Base-by-base conservation (phyloP, 2,888 invertebrate genomes). In the Plebejus melissa region DNA sequence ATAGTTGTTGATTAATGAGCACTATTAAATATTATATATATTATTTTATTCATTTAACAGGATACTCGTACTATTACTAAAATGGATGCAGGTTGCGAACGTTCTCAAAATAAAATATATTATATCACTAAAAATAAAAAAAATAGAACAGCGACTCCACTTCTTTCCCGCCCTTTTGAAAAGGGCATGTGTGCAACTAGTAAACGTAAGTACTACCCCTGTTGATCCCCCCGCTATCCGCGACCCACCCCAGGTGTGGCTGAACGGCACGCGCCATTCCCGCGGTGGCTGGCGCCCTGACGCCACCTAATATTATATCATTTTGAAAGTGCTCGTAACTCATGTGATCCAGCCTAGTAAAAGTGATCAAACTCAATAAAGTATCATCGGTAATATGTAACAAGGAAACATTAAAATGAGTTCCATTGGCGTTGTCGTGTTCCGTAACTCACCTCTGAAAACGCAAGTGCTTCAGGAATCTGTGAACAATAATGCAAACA, bases 381-480 rank as follows among this genome's bases (percentile, higher is more conserved):
- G 79, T 80, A 82, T 69, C 88, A 89, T 88, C 84, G 89, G 32
- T 65, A 65, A 65, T 65, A 91, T 93, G 93, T 89, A 84, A 89
- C 85, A 85, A 80, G 88, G 88, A 88, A 86, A 85, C 75, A 79
- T 78, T 84, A 87, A 88, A 88, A 94, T 94, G 94, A 94, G 94
- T 84, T 93, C 95, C 79, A 90, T 95, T 81, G 94, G 94, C 85
- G 94, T 94, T 79, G 94, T 95, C 79, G 94, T 94, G 83, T 94
- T 94, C 89, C 94, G 95, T 88, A 94, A 94, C 88, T 93, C 94
- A 80, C 90, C 93, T 80, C 90, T 94, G 82, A 95, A 95, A 84
- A 86, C 94, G 90, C 95, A 95, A 94, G 94, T 96, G 90, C 94
- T 95, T 80, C 95, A 95, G 83, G 95, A 95, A 86, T 90, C 94